Percentiles rank a stretch among this genome's conserved stretches.
Evolutionary conservation across 2,113 vertebrate species (phyloP).

Genomic region (Rallus limicola): DNA sequence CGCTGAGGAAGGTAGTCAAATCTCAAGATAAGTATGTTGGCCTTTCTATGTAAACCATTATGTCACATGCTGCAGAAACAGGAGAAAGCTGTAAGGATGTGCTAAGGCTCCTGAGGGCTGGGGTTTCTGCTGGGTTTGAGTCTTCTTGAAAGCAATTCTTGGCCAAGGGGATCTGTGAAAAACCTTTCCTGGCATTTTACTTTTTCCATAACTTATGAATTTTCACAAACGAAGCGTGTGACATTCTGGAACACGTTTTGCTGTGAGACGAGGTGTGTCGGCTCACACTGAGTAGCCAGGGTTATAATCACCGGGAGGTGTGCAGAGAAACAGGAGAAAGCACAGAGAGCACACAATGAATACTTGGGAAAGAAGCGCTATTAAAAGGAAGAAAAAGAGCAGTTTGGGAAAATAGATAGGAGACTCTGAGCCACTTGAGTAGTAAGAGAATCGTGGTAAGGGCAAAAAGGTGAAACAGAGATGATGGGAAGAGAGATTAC

Average conservation of each 20-base stretch:
- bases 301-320: background rate
- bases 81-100: background rate
- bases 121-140: background rate
- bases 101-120: background rate
- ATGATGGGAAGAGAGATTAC: background rate
- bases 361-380: background rate
- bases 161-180: background rate
- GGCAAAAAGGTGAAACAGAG: background rate
- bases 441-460: background rate
- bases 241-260: rapidly evolving
- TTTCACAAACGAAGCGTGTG: background rate
- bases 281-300: background rate
- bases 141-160: background rate
- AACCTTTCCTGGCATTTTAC: background rate
- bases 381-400: background rate
- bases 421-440: background rate
- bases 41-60: conserved; percentile 2
- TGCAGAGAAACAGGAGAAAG: background rate
- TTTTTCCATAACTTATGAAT: background rate
- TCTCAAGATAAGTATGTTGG: background rate
- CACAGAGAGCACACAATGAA: background rate
- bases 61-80: background rate
- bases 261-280: background rate
- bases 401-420: conserved; percentile 11
- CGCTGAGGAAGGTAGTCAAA: background rate